phyloP scores from a whole-genome alignment of 2,113 vertebrate genomes.

The Polypterus senegalus region DNA sequence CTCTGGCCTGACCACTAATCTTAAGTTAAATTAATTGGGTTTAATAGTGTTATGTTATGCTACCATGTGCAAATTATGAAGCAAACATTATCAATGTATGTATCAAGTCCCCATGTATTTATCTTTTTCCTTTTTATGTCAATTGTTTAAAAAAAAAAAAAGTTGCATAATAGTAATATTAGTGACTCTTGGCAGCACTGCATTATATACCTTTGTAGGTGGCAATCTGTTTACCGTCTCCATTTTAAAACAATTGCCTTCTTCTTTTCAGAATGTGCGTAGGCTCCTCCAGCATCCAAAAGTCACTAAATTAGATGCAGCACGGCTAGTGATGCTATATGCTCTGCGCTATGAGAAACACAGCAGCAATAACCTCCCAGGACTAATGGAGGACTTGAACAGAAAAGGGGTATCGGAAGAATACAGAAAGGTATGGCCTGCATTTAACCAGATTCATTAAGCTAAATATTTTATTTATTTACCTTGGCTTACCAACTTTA shows the following conservation, averaged over 20 bases:
- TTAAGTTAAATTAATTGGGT: too few relatives aligned
- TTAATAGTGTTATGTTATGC: too few relatives aligned
- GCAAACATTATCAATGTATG: too few relatives aligned
- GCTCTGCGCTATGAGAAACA: constrained; percentile 85
- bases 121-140: too few relatives aligned
- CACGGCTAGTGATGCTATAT: constrained; percentile 81
- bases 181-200: too few relatives aligned
- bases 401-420: constrained; percentile 61
- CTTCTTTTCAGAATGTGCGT: constrained; percentile 58
- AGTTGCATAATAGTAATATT: too few relatives aligned
- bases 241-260: background rate
- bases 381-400: constrained; percentile 65
- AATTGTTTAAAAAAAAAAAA: too few relatives aligned
- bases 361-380: constrained; percentile 64
- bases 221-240: background rate
- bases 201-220: too few relatives aligned
- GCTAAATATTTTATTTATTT: background rate
- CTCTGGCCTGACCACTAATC: too few relatives aligned
- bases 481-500: background rate
- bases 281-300: constrained; percentile 72
- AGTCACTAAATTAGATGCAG: constrained; percentile 66
- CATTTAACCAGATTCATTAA: background rate
- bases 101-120: too few relatives aligned
- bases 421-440: constrained; percentile 55
- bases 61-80: too few relatives aligned